phyloP scores from a whole-genome alignment of 1,140 invertebrate species.

The Antheraea mylitta region DNA sequence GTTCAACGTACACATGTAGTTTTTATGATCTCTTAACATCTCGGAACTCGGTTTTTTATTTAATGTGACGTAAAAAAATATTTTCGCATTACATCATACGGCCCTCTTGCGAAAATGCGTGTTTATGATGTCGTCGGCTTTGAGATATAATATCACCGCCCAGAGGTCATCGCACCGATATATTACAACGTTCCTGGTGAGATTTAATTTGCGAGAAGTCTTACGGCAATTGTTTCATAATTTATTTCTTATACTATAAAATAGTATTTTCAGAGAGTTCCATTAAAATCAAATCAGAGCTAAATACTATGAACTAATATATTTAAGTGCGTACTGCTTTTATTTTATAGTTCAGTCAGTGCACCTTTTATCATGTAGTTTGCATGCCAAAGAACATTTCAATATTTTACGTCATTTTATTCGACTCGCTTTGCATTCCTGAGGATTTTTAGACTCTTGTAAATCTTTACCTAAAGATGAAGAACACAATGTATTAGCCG shows the following conservation, averaged over 20 bases:
- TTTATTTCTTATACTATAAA: not conserved
- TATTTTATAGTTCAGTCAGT: not conserved
- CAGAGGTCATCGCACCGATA: slow-evolving; percentile 26
- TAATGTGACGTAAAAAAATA: slow-evolving; percentile 20
- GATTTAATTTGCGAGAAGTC: slow-evolving; percentile 22
- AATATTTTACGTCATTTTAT: not conserved
- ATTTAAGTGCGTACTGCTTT: not conserved
- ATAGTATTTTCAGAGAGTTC: not conserved
- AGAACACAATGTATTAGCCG: slow-evolving; percentile 8
- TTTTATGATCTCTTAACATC: not conserved
- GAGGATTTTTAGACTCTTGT: not conserved
- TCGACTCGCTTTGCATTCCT: not conserved
- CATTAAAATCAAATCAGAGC: not conserved
- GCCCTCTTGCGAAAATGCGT: slow-evolving; percentile 28
- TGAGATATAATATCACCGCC: slow-evolving; percentile 35
- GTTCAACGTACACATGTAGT: not conserved
- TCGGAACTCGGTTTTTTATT: not conserved
- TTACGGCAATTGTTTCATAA: slow-evolving; percentile 19
- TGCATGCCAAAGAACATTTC: not conserved
- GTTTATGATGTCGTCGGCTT: slow-evolving; percentile 28
- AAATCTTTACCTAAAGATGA: not conserved
- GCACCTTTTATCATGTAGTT: not conserved
- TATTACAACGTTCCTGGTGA: slow-evolving; percentile 20
- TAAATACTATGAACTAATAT: no score
- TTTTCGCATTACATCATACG: slow-evolving; percentile 26